Evolutionary conservation across 2,797 vertebrate species (phyloP), one percentile per base, ranked within the genome.

Genomic region (Pseudochaenichthys georgianus): DNA sequence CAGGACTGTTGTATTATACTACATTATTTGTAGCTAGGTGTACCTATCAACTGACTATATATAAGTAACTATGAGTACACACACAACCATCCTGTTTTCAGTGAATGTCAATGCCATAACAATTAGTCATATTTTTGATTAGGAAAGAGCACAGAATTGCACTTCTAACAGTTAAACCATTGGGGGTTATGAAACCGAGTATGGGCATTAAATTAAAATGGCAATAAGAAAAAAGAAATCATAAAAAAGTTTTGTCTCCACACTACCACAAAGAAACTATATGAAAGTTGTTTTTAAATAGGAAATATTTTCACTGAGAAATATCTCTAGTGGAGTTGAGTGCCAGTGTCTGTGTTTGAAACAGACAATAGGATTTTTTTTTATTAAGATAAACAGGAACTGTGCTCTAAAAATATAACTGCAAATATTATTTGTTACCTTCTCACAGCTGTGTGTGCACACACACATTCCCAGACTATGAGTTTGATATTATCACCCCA

Each of bases 401-500:
- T 31, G 16, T 60, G 21, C 41, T 17, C 19, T 64, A 23, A 75
- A 74, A 63, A 17, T 48, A 38, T 9, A 38, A 51, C n/a, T 57
- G n/a, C 50, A 63, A 0, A 53, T 4, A 41, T 51, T 51, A 60
- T 70, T 58, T 63, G 13, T 31, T 55, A 58, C 50, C n/a, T 50
- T 4, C n/a, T 21, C 17, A n/a, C 47, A 62, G 16, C 9, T 51
- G 42, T 19, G 28, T 31, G 21, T 23, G 17, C 52, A 68, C 53
- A 53, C 11, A 70, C 0, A 5, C 23, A 71, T 71, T 59, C 16
- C 45, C 42, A 52, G 28, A 5, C 45, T 4, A 45, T 65, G 41
- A 53, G 23, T 69, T 28, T 54, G 52, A 54, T 34, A 46, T 74
- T 17, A 59, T n/a, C 42, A 38, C 68, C 64, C 15, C 48, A 46